A percentile compares a stretch with the other conserved stretches of the same genome.
phyloP scores from a whole-genome alignment of 2,888 invertebrate genomes.

The Cosmorhoe ocellata region DNA sequence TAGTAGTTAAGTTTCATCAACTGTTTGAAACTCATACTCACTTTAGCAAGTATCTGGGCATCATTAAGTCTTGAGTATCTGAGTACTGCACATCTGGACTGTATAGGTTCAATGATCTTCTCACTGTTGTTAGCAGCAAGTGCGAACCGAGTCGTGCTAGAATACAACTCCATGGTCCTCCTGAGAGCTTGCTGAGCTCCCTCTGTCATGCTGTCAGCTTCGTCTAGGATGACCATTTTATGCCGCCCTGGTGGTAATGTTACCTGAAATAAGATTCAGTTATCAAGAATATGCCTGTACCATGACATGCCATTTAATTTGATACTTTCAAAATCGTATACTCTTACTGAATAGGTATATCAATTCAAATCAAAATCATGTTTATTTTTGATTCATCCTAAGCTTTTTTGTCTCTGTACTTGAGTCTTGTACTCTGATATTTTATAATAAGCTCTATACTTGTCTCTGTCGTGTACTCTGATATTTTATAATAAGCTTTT shows the following conservation, averaged over 20 bases:
- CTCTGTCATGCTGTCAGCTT: conserved; percentile 99
- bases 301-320: no score
- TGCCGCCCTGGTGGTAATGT: conserved; percentile 94
- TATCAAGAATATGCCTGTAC: no score
- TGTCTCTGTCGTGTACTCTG: no score
- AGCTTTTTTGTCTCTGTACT: no score
- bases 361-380: no score
- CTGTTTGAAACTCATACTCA: conserved; percentile 44
- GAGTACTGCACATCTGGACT: conserved; percentile 98
- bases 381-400: no score
- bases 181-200: conserved; percentile 99
- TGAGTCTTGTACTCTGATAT: no score
- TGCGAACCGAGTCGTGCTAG: conserved; percentile 98
- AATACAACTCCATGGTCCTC: conserved; percentile 99
- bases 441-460: no score
- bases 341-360: no score
- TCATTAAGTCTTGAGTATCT: conserved; percentile 95
- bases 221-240: conserved; percentile 98
- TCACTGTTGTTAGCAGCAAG: conserved; percentile 99
- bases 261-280: conserved; percentile 81
- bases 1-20: no score
- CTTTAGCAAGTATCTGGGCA: conserved; percentile 93
- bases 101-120: conserved; percentile 99
- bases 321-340: no score
- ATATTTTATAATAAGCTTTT: no score